A percentile compares a stretch with the other conserved stretches of the same genome.
Evolutionary conservation across 2,888 invertebrate species (phyloP).

Genomic region (Octonoba sinensis): DNA sequence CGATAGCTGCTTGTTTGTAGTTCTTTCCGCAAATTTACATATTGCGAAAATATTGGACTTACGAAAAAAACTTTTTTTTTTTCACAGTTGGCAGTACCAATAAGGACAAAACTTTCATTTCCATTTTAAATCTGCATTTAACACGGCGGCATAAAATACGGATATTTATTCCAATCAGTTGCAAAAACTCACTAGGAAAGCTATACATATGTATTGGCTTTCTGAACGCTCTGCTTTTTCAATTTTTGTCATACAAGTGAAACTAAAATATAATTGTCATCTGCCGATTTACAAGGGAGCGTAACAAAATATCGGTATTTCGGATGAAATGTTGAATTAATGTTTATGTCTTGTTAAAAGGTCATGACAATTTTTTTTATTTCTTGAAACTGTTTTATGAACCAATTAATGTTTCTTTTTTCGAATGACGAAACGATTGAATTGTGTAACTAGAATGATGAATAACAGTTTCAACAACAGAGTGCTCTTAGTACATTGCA

Average conservation of each 20-base stretch:
- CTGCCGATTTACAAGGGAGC: slow-evolving; percentile 1
- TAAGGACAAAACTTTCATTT: slow-evolving; percentile 40
- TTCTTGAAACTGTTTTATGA: too few species aligned
- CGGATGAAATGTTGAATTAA: too few species aligned
- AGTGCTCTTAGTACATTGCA: too few species aligned
- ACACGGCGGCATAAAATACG: slow-evolving; percentile 35
- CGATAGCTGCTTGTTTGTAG: slow-evolving; percentile 34
- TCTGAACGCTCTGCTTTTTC: not conserved
- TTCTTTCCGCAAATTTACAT: slow-evolving; percentile 38
- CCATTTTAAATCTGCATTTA: slow-evolving; percentile 50
- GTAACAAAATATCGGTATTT: slow-evolving; percentile 5
- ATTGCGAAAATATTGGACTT: slow-evolving; percentile 21
- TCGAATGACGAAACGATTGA: too few species aligned
- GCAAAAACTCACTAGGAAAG: slow-evolving; percentile 44
- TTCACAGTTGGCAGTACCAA: slow-evolving; percentile 24
- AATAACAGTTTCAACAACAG: too few species aligned
- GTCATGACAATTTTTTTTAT: too few species aligned
- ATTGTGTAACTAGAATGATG: too few species aligned
- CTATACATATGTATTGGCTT: slow-evolving; percentile 47
- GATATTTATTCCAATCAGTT: slow-evolving; percentile 51
- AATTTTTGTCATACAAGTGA: not conserved
- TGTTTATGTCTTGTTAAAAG: too few species aligned
- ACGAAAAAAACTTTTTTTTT: not conserved
- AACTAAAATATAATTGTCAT: slow-evolving; percentile 14
- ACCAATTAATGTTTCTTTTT: too few species aligned